phyloP scores from a whole-genome alignment of 1,140 invertebrate genomes.

The Marisa cornuarietis region DNA sequence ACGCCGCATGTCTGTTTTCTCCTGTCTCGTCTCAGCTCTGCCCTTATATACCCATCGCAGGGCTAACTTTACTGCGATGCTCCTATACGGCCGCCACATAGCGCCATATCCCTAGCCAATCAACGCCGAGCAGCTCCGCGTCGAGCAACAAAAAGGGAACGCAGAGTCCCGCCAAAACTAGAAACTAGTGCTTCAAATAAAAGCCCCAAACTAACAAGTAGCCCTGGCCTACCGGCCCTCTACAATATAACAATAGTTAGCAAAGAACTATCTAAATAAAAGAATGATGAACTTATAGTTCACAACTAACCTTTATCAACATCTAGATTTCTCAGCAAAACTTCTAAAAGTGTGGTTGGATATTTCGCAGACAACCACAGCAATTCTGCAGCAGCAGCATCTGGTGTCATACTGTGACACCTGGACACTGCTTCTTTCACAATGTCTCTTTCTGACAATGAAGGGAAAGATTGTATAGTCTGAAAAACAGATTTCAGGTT shows the following conservation, averaged over 20 bases:
- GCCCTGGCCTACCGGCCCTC: too few relatives aligned
- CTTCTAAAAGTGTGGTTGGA: conserved; percentile 26
- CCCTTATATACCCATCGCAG: too few relatives aligned
- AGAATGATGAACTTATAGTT: background rate
- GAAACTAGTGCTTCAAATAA: too few relatives aligned
- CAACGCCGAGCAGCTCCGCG: too few relatives aligned
- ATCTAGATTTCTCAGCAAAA: conserved; percentile 30
- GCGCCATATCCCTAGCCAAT: too few relatives aligned
- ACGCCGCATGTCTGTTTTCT: too few relatives aligned
- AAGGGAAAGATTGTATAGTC: background rate
- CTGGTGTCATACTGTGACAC: conserved; percentile 12
- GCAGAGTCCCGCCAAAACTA: too few relatives aligned
- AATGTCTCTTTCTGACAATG: background rate
- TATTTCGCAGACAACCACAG: conserved; percentile 27
- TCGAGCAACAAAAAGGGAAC: too few relatives aligned
- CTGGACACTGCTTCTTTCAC: background rate
- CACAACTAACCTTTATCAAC: conserved; percentile 32
- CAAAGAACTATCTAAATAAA: background rate
- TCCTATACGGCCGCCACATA: too few relatives aligned
- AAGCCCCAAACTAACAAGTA: too few relatives aligned
- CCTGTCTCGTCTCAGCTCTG: too few relatives aligned
- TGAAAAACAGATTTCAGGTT: background rate
- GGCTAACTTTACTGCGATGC: too few relatives aligned
- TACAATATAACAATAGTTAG: background rate
- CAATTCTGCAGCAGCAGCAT: conserved; percentile 28